A percentile compares a stretch with the other conserved stretches of the same genome.
Evolutionary conservation across 1,140 invertebrate genomes (phyloP).

Genomic region (Macrosteles quadrilineatus): DNA sequence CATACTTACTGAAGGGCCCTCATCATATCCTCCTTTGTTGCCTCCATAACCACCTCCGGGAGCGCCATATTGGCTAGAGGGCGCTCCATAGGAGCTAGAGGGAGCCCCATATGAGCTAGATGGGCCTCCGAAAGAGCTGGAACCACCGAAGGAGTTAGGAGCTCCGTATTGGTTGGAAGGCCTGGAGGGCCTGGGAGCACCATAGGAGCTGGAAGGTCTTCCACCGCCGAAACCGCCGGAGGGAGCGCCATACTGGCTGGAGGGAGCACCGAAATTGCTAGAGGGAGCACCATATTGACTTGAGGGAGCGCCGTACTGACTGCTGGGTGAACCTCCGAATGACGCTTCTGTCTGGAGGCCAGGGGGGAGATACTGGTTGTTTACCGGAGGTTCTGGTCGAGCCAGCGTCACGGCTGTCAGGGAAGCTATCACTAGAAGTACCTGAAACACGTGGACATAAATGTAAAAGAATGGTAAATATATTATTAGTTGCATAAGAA

Average conservation of each 20-base stretch:
- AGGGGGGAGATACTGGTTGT: conserved; percentile 33
- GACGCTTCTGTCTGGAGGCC: conserved; percentile 44
- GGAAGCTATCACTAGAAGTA: not conserved
- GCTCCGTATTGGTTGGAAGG: conserved; percentile 34
- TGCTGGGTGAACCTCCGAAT: conserved; percentile 42
- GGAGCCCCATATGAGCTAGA: too few species aligned
- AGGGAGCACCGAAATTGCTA: not conserved
- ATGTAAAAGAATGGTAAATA: too few species aligned
- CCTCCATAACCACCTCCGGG: too few species aligned
- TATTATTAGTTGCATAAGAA: too few species aligned
- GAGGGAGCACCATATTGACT: conserved; percentile 43
- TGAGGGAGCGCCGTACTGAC: conserved; percentile 44
- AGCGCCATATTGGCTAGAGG: too few species aligned
- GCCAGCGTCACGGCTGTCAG: not conserved
- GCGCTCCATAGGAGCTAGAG: too few species aligned
- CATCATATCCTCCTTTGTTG: too few species aligned
- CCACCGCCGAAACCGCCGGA: not conserved
- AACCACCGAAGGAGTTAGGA: not conserved
- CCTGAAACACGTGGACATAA: too few species aligned
- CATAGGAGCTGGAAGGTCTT: conserved; percentile 24
- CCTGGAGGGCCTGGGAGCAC: conserved; percentile 12
- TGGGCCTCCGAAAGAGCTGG: not conserved
- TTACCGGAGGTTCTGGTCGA: conserved; percentile 18
- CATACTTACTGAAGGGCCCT: too few species aligned
- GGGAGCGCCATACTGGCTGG: too few species aligned